Evolutionary conservation across 1,140 invertebrate genomes (phyloP), one percentile per base, ranked within the genome.

Genomic region (Bombus turneri): DNA sequence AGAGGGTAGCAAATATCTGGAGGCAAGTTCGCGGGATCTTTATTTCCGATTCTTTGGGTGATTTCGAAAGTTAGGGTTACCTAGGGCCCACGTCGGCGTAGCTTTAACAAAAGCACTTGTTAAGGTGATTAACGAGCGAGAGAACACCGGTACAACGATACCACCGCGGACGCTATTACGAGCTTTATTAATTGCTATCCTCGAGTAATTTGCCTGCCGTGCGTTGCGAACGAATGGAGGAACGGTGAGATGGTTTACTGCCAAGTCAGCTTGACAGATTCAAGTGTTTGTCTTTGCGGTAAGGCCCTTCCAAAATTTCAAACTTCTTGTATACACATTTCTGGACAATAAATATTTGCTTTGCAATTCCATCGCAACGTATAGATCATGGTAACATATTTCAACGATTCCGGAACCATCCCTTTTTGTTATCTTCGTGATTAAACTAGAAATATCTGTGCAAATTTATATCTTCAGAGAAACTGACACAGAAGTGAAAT

Each of bases 121-220:
- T 94, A 93, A 93, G 92, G 93, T 95, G 94, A 95, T 95, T 95
- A 95, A 95, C 92, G 93, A 88, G 89, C 76, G 89, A 87, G 90
- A 91, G 91, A 93, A 90, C 92, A 90, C 87, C 75, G 78, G 68
- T 79, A 76, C 84, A 79, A 91, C 89, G 93, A 92, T 92, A 91
- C 90, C 89, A 85, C 88, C 88, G 87, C 76, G 89, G 85, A 89
- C 91, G 92, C 92, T 92, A 94, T 94, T 94, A 94, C 93, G 88
- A 62, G 93, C 93, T 94, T 94, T 94, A 95, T 95, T 95, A 95
- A 95, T 95, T 94, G 93, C 93, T 93, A 94, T 94, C 93, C 93
- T 93, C 92, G 92, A 92, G 92, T 93, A 94, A 95, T 94, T 95
- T 94, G 93, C 92, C 88, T 88, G 13, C 31, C n/a, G n/a, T 25